Percentiles rank a stretch among this genome's conserved stretches.
Evolutionary conservation across 2,888 invertebrate genomes (phyloP).

Genomic region (Leptinotarsa tumamoca): DNA sequence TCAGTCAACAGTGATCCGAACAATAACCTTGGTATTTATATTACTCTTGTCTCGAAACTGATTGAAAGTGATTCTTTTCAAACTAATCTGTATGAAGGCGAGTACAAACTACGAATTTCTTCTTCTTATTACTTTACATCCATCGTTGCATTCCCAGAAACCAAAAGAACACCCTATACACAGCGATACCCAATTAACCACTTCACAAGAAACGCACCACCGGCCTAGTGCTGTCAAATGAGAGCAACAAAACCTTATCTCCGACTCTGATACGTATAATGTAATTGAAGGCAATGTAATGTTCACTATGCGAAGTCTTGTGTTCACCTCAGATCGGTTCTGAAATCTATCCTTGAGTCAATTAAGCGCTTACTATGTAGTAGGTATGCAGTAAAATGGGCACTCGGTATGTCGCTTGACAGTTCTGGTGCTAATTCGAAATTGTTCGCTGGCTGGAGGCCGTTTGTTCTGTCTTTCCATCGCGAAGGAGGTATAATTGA

Average conservation of each 20-base stretch:
- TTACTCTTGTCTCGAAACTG: too few relatives aligned
- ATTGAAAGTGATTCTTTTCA: too few relatives aligned
- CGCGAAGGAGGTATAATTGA: constrained; percentile 18
- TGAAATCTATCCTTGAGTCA: constrained; percentile 33
- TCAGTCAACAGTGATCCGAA: too few relatives aligned
- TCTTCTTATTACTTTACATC: not conserved
- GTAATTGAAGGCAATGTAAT: constrained; percentile 42
- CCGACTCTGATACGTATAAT: constrained; percentile 28
- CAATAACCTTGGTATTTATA: too few relatives aligned
- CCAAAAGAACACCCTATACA: constrained; percentile 18
- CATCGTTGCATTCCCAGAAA: not conserved
- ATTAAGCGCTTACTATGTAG: constrained; percentile 36
- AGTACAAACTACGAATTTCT: too few relatives aligned
- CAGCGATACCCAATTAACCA: constrained; percentile 26
- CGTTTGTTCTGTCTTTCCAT: constrained; percentile 18
- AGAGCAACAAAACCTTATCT: constrained; percentile 38
- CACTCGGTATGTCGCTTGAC: constrained; percentile 32
- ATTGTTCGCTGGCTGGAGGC: constrained; percentile 22
- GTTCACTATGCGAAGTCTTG: constrained; percentile 29
- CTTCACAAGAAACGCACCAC: constrained; percentile 34
- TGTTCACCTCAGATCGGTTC: constrained; percentile 29
- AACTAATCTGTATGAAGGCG: too few relatives aligned
- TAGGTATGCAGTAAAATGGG: constrained; percentile 33
- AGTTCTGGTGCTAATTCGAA: constrained; percentile 30
- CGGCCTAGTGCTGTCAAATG: constrained; percentile 32